Conservation (phyloP, 2,113 vertebrate genomes). For the Lampris incognitus region DNA sequence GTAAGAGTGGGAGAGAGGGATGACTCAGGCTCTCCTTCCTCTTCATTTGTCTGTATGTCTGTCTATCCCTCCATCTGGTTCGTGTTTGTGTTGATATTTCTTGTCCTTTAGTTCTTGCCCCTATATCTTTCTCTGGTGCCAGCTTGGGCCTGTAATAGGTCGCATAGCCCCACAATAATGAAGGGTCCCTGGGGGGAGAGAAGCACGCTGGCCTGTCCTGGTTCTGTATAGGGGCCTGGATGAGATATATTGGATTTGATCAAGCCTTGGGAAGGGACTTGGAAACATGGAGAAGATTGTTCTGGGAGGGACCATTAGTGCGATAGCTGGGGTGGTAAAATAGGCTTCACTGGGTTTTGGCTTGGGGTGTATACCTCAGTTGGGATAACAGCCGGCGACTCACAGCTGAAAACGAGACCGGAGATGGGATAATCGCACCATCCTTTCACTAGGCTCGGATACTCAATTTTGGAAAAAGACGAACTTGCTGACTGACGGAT, state of each 20-base stretch:
- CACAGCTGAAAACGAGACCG: constrained; percentile 62
- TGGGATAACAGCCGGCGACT: constrained; percentile 47
- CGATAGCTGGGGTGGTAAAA: constrained; percentile 66
- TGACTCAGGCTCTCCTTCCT: constrained; percentile 73
- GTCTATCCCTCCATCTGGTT: constrained; percentile 74
- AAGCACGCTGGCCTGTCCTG: constrained; percentile 33
- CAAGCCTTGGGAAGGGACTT: constrained; percentile 37
- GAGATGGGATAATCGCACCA: constrained; percentile 54
- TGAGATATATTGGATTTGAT: constrained; percentile 24
- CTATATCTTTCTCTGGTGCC: constrained; percentile 33
- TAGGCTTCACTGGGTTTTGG: constrained; percentile 46
- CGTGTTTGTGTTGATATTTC: constrained; percentile 73
- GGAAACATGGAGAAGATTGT: constrained; percentile 32
- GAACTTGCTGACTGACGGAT: constrained; percentile 47
- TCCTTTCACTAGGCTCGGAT: constrained; percentile 45
- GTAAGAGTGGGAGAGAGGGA: constrained; percentile 8
- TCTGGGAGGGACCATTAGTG: constrained; percentile 43
- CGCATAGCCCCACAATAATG: neutral
- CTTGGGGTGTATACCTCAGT: constrained; percentile 29
- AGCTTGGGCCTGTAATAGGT: constrained; percentile 33
- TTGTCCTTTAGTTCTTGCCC: constrained; percentile 56
- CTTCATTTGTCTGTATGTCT: constrained; percentile 60
- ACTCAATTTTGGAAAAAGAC: constrained; percentile 27
- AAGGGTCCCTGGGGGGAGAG: constrained; percentile 49
- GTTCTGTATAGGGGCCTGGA: constrained; percentile 6